Evolutionary conservation across 1,140 invertebrate species (phyloP).

Genomic region (Prorops nasuta): DNA sequence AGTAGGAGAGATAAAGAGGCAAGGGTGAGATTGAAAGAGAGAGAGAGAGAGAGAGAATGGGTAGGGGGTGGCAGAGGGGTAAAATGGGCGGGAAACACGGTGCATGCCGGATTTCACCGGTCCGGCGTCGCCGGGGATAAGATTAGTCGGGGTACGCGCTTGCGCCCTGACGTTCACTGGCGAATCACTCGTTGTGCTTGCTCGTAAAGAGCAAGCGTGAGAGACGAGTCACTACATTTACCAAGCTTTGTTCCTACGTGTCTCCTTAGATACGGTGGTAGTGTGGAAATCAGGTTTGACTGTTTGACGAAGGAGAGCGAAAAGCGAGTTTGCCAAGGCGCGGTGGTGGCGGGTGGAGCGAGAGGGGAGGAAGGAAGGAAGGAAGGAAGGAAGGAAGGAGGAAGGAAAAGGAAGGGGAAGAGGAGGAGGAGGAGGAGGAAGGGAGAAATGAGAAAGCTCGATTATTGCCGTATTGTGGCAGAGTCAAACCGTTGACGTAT

Average conservation of each 20-base stretch:
- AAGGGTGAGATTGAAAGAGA: not conserved
- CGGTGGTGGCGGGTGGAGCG: not conserved
- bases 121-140: constrained; percentile 6
- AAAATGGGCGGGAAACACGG: not conserved
- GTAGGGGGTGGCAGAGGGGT: not conserved
- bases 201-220: not conserved
- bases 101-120: not conserved
- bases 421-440: constrained; percentile 29
- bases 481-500: constrained; percentile 43
- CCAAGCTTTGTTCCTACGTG: not conserved
- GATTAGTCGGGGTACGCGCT: constrained; percentile 4
- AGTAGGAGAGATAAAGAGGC: not conserved
- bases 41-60: not conserved
- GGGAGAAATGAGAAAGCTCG: constrained; percentile 26
- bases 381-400: too few species aligned
- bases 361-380: too few species aligned
- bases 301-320: not conserved
- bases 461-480: constrained; percentile 38
- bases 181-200: not conserved
- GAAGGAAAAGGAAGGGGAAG: too few species aligned
- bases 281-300: too few species aligned
- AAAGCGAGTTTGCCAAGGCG: not conserved
- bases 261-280: too few species aligned
- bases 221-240: not conserved
- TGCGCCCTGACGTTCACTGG: too few species aligned